phyloP scores from a whole-genome alignment of 2,113 vertebrate species.

The Falco punctatus region DNA sequence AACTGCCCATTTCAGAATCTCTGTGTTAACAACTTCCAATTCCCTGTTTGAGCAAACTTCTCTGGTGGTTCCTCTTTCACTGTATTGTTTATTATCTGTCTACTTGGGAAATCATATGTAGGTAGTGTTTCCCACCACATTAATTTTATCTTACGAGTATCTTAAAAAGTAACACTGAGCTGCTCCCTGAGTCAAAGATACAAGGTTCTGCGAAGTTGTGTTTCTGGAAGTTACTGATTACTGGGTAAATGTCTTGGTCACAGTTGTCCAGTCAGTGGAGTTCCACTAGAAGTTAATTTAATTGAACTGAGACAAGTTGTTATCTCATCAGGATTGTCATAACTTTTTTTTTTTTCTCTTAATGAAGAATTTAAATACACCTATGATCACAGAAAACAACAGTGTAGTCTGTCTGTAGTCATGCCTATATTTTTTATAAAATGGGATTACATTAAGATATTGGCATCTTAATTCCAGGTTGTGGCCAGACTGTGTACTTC shows the following conservation, averaged over 20 bases:
- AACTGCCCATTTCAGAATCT: conserved; percentile 48
- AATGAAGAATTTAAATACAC: background rate
- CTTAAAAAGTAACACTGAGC: background rate
- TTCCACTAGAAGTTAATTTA: background rate
- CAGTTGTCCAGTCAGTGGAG: background rate
- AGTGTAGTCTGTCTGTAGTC: background rate
- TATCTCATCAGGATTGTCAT: background rate
- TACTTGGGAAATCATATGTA: conserved; percentile 39
- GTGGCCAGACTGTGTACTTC: background rate
- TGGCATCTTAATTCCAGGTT: background rate
- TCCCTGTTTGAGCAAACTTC: conserved; percentile 32
- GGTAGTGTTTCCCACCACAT: conserved; percentile 7
- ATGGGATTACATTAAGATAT: background rate
- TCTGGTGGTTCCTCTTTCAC: conserved; percentile 35
- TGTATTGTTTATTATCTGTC: conserved; percentile 54
- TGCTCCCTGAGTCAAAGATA: background rate
- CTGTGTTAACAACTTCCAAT: conserved; percentile 53
- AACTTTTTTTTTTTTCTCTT: background rate
- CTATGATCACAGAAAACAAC: background rate
- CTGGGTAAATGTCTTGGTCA: background rate
- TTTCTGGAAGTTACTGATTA: background rate
- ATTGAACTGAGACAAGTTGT: background rate
- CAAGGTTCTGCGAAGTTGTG: background rate
- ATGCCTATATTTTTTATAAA: background rate
- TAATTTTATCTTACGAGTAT: background rate